These are phyloP conservation scores for Gambusia yucatana DNA, from an alignment of 2,797 vertebrate genomes.

Conservation along the genomic window DNA sequence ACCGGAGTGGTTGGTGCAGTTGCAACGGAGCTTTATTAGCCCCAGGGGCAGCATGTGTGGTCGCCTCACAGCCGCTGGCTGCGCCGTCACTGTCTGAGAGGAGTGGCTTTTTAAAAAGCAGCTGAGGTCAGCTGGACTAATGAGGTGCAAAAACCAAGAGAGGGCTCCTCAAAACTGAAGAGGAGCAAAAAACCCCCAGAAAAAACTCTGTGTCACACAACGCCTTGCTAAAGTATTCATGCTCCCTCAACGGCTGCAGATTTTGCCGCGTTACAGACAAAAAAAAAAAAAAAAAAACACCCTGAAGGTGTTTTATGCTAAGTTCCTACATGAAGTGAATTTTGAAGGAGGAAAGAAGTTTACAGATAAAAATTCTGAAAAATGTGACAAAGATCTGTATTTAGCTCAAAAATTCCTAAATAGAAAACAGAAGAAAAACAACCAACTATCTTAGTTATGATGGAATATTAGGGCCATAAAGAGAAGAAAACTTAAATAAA, in stretches of 20 bases:
- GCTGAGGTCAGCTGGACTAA: not conserved
- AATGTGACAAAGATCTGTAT: not conserved
- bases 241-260: not conserved
- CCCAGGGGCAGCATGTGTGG: slow-evolving; percentile 54
- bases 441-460: too few species aligned
- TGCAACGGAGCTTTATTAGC: slow-evolving; percentile 41
- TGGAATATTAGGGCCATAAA: too few species aligned
- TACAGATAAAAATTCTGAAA: not conserved
- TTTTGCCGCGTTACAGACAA: not conserved
- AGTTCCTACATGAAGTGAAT: not conserved
- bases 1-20: slow-evolving; percentile 20
- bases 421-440: not conserved
- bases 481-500: too few species aligned
- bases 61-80: slow-evolving; percentile 31
- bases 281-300: not conserved
- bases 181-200: not conserved
- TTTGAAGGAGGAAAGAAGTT: not conserved
- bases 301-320: not conserved
- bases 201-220: not conserved
- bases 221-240: not conserved
- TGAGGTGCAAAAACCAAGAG: not conserved
- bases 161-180: not conserved
- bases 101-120: not conserved
- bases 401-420: not conserved
- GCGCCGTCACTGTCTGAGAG: not conserved